phyloP scores from a whole-genome alignment of 2,888 invertebrate species.

The Ornithoptera alexandrae region DNA sequence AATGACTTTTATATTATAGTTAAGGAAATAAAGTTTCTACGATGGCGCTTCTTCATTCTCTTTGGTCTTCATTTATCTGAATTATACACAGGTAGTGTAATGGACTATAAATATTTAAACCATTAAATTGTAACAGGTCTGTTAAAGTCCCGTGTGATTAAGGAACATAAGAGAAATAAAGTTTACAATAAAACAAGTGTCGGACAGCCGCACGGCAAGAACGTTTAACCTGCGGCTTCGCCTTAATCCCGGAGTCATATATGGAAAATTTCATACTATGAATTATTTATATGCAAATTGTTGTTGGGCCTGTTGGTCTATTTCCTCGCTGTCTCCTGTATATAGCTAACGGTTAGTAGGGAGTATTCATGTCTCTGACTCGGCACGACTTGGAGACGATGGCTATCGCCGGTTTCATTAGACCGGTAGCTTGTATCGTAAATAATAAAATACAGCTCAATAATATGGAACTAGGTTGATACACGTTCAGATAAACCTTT shows the following conservation, averaged over 20 bases:
- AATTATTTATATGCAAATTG: conserved; percentile 22
- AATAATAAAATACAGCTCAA: conserved; percentile 22
- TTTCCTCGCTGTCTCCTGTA: conserved; percentile 18
- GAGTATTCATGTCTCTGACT: conserved; percentile 21
- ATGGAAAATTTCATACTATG: conserved; percentile 5
- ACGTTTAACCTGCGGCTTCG: no score
- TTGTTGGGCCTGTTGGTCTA: conserved; percentile 11
- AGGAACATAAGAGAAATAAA: no score
- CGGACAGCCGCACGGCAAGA: no score
- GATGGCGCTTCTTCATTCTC: no score
- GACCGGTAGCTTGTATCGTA: conserved; percentile 18
- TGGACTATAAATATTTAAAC: no score
- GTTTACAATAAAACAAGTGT: no score
- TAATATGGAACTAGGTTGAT: conserved; percentile 3
- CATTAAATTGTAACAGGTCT: no score
- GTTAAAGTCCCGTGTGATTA: no score
- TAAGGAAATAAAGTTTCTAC: no score
- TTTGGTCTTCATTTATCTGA: no score
- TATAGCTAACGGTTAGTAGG: conserved; percentile 18
- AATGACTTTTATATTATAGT: no score
- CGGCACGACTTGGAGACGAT: conserved; percentile 20
- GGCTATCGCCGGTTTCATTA: conserved; percentile 21
- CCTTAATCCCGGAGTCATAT: not conserved
- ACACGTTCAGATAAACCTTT: conserved; percentile 1
- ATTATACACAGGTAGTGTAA: no score